phyloP scores from a whole-genome alignment of 1,140 invertebrate species.

The Tetragonula clypearis region DNA sequence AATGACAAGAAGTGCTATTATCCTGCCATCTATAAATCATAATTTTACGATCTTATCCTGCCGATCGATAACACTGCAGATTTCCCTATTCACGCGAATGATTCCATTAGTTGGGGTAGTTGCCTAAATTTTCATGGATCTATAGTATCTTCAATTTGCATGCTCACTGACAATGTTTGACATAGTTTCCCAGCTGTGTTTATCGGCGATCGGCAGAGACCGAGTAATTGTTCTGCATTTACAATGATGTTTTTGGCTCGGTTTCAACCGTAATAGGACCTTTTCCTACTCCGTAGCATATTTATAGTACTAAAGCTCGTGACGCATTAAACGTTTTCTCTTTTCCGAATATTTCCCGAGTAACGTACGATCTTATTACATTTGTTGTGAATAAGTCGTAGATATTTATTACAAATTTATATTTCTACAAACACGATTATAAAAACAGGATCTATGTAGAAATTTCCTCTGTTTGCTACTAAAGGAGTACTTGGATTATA shows the following conservation, averaged over 20 bases:
- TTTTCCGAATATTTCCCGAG: not conserved
- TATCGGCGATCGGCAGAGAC: not conserved
- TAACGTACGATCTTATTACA: not conserved
- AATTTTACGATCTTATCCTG: not conserved
- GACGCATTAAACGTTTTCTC: not conserved
- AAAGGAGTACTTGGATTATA: not conserved
- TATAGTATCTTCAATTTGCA: not conserved
- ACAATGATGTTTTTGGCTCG: slow-evolving; percentile 2
- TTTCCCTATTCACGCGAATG: not conserved
- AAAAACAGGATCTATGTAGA: not conserved
- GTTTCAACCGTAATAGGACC: slow-evolving; percentile 8
- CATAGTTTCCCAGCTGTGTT: not conserved
- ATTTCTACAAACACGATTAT: not conserved
- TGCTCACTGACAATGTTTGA: not conserved
- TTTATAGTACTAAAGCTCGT: not conserved
- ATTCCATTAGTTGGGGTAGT: not conserved
- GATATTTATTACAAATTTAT: not conserved
- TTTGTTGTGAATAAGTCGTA: not conserved
- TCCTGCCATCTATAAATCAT: slow-evolving; percentile 43
- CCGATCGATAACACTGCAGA: slow-evolving; percentile 32
- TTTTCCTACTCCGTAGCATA: not conserved
- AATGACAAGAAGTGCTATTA: slow-evolving; percentile 18
- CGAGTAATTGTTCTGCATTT: not conserved
- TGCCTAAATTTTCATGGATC: not conserved
- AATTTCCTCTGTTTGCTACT: not conserved